These are phyloP conservation scores for Carassius gibelio DNA, from an alignment of 2,113 vertebrate genomes.

Conservation along the genomic window DNA sequence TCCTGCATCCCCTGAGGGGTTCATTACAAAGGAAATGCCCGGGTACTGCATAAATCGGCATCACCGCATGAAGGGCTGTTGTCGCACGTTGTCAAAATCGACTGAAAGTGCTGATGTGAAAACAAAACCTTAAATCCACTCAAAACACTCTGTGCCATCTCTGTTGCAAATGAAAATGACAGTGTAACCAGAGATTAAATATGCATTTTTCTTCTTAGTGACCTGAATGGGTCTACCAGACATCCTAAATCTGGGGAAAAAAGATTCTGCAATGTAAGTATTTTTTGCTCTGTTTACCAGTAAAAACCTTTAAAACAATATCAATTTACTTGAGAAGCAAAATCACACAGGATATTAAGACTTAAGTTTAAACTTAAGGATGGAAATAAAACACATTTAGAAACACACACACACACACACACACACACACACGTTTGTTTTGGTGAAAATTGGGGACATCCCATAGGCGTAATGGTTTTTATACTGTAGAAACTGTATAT, in stretches of 20 bases:
- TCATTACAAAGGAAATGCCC: slow-evolving; percentile 53
- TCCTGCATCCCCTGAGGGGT: slow-evolving; percentile 36
- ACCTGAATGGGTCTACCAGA: neutral
- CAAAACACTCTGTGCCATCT: slow-evolving; percentile 8
- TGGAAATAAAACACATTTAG: no score
- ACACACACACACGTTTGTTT: no score
- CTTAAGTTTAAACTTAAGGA: no score
- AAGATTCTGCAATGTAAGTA: neutral
- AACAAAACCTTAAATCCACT: slow-evolving; percentile 15
- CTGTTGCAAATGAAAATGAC: neutral
- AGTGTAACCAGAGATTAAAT: neutral
- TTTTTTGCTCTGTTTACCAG: neutral
- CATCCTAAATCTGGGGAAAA: neutral
- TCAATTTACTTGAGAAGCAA: neutral
- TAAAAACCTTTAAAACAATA: neutral
- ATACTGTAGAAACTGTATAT: no score
- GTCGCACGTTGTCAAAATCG: neutral
- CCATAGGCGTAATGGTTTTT: no score
- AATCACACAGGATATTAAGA: neutral
- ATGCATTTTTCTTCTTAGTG: neutral
- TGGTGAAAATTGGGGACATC: no score
- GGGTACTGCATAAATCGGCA: slow-evolving; percentile 50
- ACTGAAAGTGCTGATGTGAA: slow-evolving; percentile 45
- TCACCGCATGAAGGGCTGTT: slow-evolving; percentile 32
- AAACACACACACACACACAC: no score